Base-by-base conservation (phyloP, 2,888 invertebrate species). In the Yponomeuta plumbellus region DNA sequence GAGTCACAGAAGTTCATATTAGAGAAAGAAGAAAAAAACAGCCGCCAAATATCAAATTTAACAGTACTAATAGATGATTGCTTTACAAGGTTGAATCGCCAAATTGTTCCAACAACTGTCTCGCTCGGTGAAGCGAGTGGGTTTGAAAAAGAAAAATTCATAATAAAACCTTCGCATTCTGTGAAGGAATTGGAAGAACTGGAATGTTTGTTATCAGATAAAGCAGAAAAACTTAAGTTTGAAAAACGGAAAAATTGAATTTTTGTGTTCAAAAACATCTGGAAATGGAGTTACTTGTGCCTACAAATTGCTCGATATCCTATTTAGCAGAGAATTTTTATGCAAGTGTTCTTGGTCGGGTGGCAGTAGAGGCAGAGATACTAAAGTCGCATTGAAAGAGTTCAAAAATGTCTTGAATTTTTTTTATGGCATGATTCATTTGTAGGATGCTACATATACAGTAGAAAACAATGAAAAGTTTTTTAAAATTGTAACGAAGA, bases 311-410 rank as follows among this genome's bases (percentile, higher is more conserved):
- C 34, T 67, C 34, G 69, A 70, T 56, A 63, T 67, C 34, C 61
- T 70, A 40, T 61, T 70, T 56, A n/a, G 67, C 39, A 62, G 67
- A 52, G 67, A 68, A 26, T 68, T 70, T 58, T 57, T 70, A 23
- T 69, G 69, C 23, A 65, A 69, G 39, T 70, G 69, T 26, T 67
- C 68, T 17, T 70, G 69, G 69, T 66, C 67, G 13, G 68, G 66
- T 10, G 70, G 69, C 3, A 69, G 70, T 56, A 66, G 69, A 40
- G 67, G 67, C 20, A 67, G 66, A 39, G 68, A 68, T 11, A 22
- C 58, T 6, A 68, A 69, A 67, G 13, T 68, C 56, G 64, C 61
- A 56, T 64, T 67, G 52, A 69, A 69, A 56, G 44, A 44, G 22
- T 70, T 65, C 52, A 68, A 70, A 68, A 66, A 67, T 39, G 3